phyloP scores from a whole-genome alignment of 2,888 invertebrate genomes.

The Oegoconia quadripuncta region DNA sequence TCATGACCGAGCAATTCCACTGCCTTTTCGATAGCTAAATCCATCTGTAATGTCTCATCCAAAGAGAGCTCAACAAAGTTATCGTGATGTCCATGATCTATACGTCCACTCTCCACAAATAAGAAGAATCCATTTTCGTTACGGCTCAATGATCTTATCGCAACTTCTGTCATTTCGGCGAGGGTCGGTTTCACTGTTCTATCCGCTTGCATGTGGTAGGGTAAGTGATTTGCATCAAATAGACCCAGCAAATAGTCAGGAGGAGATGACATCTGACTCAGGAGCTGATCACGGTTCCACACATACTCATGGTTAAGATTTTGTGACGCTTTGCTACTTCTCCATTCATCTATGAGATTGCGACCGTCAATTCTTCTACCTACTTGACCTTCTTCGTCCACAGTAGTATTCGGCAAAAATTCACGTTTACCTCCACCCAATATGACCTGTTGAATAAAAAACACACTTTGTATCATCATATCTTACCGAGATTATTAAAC shows the following conservation, averaged over 20 bases:
- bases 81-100: conserved; percentile 80
- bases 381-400: conserved; percentile 67
- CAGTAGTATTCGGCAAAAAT: conserved; percentile 73
- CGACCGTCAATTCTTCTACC: conserved; percentile 77
- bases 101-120: conserved; percentile 81
- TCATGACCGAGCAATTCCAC: conserved; percentile 39
- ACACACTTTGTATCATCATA: background rate
- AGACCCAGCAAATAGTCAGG: conserved; percentile 82
- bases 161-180: conserved; percentile 49
- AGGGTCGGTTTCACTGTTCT: conserved; percentile 46
- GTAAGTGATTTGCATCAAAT: conserved; percentile 80
- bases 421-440: conserved; percentile 85
- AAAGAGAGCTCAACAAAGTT: conserved; percentile 73
- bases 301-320: conserved; percentile 67
- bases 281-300: conserved; percentile 78
- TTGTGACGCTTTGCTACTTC: conserved; percentile 49
- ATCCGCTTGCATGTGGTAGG: conserved; percentile 80
- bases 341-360: conserved; percentile 84
- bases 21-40: conserved; percentile 67
- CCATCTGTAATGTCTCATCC: conserved; percentile 81
- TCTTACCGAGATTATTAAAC: background rate
- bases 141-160: conserved; percentile 81
- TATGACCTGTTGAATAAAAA: conserved; percentile 77
- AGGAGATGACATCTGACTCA: conserved; percentile 47
- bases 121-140: conserved; percentile 82